Base-by-base conservation (phyloP, 2,113 vertebrate genomes). In the Nyctereutes procyonoides region DNA sequence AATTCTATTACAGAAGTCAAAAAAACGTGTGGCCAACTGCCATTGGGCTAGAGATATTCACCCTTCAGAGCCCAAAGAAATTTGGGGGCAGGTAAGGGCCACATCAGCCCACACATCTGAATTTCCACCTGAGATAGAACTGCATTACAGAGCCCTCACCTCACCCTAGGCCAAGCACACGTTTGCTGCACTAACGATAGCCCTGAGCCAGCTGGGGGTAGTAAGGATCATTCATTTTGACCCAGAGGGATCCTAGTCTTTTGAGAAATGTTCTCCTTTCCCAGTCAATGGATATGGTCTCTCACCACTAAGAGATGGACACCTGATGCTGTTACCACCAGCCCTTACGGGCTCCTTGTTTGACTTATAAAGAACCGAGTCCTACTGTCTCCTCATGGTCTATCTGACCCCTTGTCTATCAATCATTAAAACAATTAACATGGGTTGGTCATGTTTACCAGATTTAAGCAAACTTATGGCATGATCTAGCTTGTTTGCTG, bases 1-100 rank as follows among this genome's bases (percentile, higher is more conserved):
- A 94, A 38, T 94, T 97, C 88, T 97, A 53, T 73, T 82, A 71
- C 24, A 48, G 32, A 12, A 93, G 94, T 79, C 73, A 88, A 93
- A 95, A 95, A 81, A 92, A 43, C 14, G 81, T 5, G 74, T 96
- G 87, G 65, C 84, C 67, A 77, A 77, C 63, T 86, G 73, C 65
- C 71, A 93, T 38, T 1, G 32, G 95, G 32, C 74, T 84, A 93
- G 95, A 95, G 35, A 92, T 93, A 92, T 93, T 16, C 20, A 88
- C 55, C 89, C 28, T 92, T 95, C 43, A 56, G 90, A 96, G 85
- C 12, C 85, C 56, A 76, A 58, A 73, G 13, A 79, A 95, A 79
- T 60, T 73, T 30, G 11, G 20, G 82, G 55, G 4, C 63, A 93
- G 63, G 30, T 90, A 93, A 4, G 24, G 76, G n/a, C n/a, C 58